Base-by-base conservation (phyloP, 30 jellyfish, hydroid and myxozoan genomes). In the Sanderia malayensis region DNA sequence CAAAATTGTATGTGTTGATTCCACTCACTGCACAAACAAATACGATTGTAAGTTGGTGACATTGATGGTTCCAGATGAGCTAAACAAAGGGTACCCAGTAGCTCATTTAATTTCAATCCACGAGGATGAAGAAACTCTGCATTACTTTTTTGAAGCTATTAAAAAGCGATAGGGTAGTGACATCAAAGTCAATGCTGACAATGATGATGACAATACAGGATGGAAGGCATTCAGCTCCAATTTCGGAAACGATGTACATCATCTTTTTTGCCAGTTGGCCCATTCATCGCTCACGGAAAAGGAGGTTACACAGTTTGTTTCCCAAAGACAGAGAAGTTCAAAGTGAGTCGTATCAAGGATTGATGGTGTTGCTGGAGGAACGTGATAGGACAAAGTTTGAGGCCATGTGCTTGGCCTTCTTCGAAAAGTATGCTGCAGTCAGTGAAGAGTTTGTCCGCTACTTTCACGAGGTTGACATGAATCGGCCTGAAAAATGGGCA, bases 401-500 rank as follows among this genome's bases (percentile, higher is more conserved):
- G 21, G 58, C 70, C 31, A 59, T 75, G 26, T 74, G 84, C 2
- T 21, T 74, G 19, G 83, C 55, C 31, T 75, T 75, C 58, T 46
- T 75, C 3, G 37, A 30, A 21, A 75, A 75, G 31, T 75, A 61
- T 0, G 69, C 33, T 31, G n/a, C 44, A 8, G 33, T 74, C 11
- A 44, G 83, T 58, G 74, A 74, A 24, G 58, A 75, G 31, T 75
- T 75, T 21, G 58, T 75, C 30, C 18, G 80, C 18, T 75, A 44
- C 31, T 75, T 75, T 45, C 45, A 44, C 47, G 21, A 74, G 4
- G 58, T 58, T 32, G 59, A 75, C 32, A 20, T 75, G 72, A 75
- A 84, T 61, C 83, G 58, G 28, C 87, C 82, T 10, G 87, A 75
- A 34, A 74, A 44, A 13, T 75, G 87, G 87, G 83, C 87, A 29